Evolutionary conservation across 2,797 vertebrate genomes (phyloP), one percentile per base, ranked within the genome.

Genomic region (Onychomys leucogaster): DNA sequence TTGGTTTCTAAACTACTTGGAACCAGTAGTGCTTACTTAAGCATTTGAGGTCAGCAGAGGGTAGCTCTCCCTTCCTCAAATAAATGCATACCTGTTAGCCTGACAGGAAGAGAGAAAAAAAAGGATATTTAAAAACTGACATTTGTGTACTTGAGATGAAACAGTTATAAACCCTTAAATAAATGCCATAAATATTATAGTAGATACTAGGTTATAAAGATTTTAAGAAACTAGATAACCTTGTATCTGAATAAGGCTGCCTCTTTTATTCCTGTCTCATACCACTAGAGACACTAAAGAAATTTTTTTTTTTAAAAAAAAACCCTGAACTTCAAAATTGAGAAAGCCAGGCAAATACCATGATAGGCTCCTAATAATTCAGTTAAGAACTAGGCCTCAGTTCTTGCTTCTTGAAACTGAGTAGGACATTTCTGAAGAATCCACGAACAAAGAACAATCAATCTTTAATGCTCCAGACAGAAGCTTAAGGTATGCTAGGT

Each of bases 281-380:
- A 92, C 7, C n/a, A n/a, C n/a, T n/a, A 89, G 0, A 71, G 41
- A 55, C 23, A 76, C 0, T 93, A 2, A 55, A 86, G 21, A 94
- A 97, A 96, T 89, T 63, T 6, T 80, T 77, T n/a, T n/a, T n/a
- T n/a, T n/a, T n/a, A 91, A 93, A 55, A 55, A 57, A 82, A 89
- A 89, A 82, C 32, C 0, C 6, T 21, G 63, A 90, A 92, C 19
- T 90, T 93, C 37, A n/a, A 84, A 57, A 57, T 19, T 57, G 55
- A 57, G 16, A 57, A 57, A 57, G 55, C 16, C 17, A 57, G 55
- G 55, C 55, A 57, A 57, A 57, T 57, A 57, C 17, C 55, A 57
- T 57, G 17, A 57, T 19, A 57, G 16, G 55, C 55, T 57, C 17
- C 55, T 19, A 57, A 57, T 19, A 57, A 57, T 16, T 57, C 17